Conservation (phyloP, 30 jellyfish, hydroid and myxozoan species). For the Pseudorhiza aurosa region DNA sequence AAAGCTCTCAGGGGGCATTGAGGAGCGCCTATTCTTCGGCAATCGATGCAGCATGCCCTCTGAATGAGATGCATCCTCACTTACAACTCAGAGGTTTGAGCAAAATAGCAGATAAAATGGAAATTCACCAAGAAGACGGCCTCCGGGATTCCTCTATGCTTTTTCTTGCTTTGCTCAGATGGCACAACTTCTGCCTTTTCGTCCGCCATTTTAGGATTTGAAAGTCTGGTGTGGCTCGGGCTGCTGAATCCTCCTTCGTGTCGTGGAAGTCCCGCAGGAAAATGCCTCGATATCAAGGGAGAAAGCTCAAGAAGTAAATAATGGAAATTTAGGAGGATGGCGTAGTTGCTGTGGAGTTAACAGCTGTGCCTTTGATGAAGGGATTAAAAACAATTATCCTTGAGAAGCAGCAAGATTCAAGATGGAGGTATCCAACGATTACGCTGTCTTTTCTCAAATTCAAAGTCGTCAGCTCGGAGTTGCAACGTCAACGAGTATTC, state of each 20-base stretch:
- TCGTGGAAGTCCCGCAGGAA: no score
- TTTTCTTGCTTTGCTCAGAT: slow-evolving; percentile 39
- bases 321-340: neutral
- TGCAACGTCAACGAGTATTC: slow-evolving; percentile 3
- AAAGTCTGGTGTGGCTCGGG: neutral
- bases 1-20: neutral
- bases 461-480: slow-evolving; percentile 24
- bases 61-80: no score
- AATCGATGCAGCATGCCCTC: no score
- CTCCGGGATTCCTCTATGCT: slow-evolving; percentile 96
- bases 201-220: slow-evolving; percentile 24
- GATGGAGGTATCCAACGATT: neutral
- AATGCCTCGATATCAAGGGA: slow-evolving; percentile 17
- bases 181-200: slow-evolving; percentile 12
- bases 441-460: neutral
- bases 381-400: neutral
- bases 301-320: neutral
- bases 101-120: no score
- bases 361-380: neutral
- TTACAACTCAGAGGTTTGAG: no score
- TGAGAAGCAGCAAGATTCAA: neutral
- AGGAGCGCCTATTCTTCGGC: no score
- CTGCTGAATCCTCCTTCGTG: no score
- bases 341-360: neutral
- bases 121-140: slow-evolving; percentile 94